Base-by-base conservation (phyloP, 2,888 invertebrate genomes). In the Drosophila percnosoma region DNA sequence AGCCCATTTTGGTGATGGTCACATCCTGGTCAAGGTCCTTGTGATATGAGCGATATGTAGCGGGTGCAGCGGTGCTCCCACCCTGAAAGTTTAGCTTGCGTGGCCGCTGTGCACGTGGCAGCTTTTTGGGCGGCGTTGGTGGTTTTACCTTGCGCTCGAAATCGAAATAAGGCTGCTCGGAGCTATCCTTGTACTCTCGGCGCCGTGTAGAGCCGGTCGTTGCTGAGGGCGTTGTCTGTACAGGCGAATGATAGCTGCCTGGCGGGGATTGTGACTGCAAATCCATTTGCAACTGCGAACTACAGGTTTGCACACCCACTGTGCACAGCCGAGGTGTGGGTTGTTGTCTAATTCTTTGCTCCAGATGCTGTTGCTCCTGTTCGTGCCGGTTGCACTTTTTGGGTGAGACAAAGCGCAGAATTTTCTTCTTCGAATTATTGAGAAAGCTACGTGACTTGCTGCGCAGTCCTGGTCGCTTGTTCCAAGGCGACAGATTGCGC, bases 41-140 rank as follows among this genome's bases (percentile, higher is more conserved):
- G 42, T 92, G 92, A 54, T 85, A 93, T 1, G 93, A 93, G 21
- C 90, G 91, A 83, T 93, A 93, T 0, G 92, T 92, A 69, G 84
- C 75, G 6, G 76, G 69, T 15, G 71, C 49, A 1, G 68, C 52
- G 13, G 59, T 57, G 33, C 42, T 52, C 8, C 68, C 80, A 2
- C 73, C 42, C 4, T 91, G 83, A 52, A 92, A 91, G 36, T 89
- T 79, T 1, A 91, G 63, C 48, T 91, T 92, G 15, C 91, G 87
- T 8, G 85, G 82, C 15, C 80, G 75, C 51, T 85, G 68, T 0
- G 61, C 59, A 3, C 84, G 85, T 0, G 72, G 57, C n/a, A 75
- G 45, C 33, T 82, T 87, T 61, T 90, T 90, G 0, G 89, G 82
- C 4, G 83, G 89, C 21, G 77, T 77, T 3, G 92, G 93, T 0